Evolutionary conservation across 2,797 vertebrate genomes (phyloP), one percentile per base, ranked within the genome.

Genomic region (Danio choprae): DNA sequence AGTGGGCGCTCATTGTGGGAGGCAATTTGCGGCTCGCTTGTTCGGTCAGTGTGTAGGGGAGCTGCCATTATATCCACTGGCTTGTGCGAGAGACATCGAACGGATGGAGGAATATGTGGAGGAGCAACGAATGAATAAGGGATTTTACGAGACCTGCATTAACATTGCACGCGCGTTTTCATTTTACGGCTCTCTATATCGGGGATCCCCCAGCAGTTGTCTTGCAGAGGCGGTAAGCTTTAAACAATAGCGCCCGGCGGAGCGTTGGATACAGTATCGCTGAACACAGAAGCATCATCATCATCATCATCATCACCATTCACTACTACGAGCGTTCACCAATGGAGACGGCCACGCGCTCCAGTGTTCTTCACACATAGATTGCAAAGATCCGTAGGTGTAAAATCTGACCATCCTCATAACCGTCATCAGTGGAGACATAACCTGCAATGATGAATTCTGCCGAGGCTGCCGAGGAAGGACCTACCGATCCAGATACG

Each of bases 401-500:
- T 72, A 51, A 80, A 74, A 72, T 64, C 46, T n/a, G 51, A 81
- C 81, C 72, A 80, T 56, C 80, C 63, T 64, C 81, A 73, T 4
- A 15, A 59, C 2, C 65, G 41, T 38, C 69, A 64, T 18, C 38
- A n/a, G 76, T 70, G 69, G 72, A 74, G 20, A 20, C 50, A 22
- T 69, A 79, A 18, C 69, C 77, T 55, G 67, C 60, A 67, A 87
- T 76, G 70, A 94, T 94, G 95, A 95, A 95, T 92, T 91, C 93
- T 81, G 88, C 91, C 56, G 95, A 95, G 90, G 94, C 92, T 85
- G 89, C 94, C 68, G 94, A 94, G 80, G 95, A 95, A 86, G 93
- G 94, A 86, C 94, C 92, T n/a, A 92, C 91, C 16, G 95, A 96
- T 84, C 93, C 94, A 48, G 95, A 95, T 84, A 94, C 95, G 90